Evolutionary conservation across 1,140 invertebrate species (phyloP).

Genomic region (Ptiloglossa arizonensis): DNA sequence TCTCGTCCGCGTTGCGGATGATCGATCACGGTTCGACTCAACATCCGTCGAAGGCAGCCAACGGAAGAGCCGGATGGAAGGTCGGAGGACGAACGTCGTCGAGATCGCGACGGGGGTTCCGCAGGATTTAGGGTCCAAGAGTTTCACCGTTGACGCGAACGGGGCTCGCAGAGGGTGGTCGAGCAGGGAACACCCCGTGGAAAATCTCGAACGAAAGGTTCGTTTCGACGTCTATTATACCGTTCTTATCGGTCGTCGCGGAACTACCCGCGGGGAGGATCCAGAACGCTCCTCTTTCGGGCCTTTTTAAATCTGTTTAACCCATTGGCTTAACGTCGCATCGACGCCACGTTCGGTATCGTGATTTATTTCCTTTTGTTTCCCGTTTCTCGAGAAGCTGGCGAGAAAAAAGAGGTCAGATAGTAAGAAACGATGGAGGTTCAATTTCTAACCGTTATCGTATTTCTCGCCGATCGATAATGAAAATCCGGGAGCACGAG

Average conservation of each 20-base stretch:
- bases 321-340: conserved; percentile 1
- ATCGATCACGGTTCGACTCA: conserved; percentile 64
- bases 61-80: conserved; percentile 57
- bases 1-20: conserved; percentile 17
- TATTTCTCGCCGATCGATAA: too few species aligned
- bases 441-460: background rate
- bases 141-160: conserved; percentile 27
- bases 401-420: background rate
- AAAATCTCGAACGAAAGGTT: conserved; percentile 41
- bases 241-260: conserved; percentile 51
- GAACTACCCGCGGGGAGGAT: conserved; percentile 43
- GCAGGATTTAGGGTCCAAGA: conserved; percentile 53
- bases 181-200: conserved; percentile 15
- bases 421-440: background rate
- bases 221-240: conserved; percentile 54
- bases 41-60: conserved; percentile 49
- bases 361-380: background rate
- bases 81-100: conserved; percentile 51
- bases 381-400: background rate
- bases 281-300: conserved; percentile 26
- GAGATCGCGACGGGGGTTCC: conserved; percentile 50
- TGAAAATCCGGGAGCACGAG: too few species aligned
- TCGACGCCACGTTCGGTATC: background rate
- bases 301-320: conserved; percentile 59
- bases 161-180: conserved; percentile 19